Conservation (phyloP, 2,888 invertebrate species). For the Netelia melanura region DNA sequence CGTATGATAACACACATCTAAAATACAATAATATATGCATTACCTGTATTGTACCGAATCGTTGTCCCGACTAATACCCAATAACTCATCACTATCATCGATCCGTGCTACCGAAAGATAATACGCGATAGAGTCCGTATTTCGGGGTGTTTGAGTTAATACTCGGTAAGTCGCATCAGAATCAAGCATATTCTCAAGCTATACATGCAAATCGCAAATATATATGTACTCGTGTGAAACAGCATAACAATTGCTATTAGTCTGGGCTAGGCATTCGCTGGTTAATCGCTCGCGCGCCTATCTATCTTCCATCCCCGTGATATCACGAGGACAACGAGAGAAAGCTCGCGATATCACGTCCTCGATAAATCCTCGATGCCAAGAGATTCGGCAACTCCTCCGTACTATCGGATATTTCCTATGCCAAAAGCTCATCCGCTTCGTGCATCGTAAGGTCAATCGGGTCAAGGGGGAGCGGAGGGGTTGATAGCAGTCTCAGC, state of each 20-base stretch:
- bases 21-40: too few species aligned
- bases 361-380: slow-evolving; percentile 53
- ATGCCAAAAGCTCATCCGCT: slow-evolving; percentile 29
- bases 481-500: too few species aligned
- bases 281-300: not conserved
- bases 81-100: not conserved
- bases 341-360: slow-evolving; percentile 30
- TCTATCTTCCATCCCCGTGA: slow-evolving; percentile 29
- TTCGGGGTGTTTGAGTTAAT: not conserved
- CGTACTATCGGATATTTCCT: slow-evolving; percentile 32
- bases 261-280: not conserved
- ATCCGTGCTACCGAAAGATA: not conserved
- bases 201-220: not conserved
- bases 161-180: not conserved
- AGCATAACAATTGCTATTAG: not conserved
- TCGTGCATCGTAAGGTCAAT: not conserved
- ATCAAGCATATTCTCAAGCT: not conserved
- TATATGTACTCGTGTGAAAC: not conserved
- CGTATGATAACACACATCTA: not conserved
- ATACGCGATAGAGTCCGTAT: not conserved
- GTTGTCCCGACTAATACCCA: too few species aligned
- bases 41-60: too few species aligned
- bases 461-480: not conserved
- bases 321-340: slow-evolving; percentile 23
- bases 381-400: slow-evolving; percentile 35